A percentile compares a stretch with the other conserved stretches of the same genome.
Conservation (phyloP, 2,113 vertebrate species). For the Melanerpes aurifrons region DNA sequence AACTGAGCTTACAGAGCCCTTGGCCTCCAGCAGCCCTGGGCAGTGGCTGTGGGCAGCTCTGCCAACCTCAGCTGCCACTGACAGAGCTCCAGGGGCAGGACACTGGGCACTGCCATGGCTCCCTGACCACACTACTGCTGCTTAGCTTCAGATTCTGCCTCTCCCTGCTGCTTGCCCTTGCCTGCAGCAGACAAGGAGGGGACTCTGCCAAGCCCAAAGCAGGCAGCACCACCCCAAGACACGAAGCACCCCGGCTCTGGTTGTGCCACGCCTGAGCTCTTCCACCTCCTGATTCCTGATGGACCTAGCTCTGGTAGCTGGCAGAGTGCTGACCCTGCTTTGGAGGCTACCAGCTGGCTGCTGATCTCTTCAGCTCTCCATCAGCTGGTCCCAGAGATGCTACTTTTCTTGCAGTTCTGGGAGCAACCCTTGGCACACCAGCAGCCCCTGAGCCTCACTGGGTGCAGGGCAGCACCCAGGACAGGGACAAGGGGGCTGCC, state of each 20-base stretch:
- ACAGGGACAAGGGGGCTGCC: accelerated
- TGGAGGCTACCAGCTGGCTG: not conserved
- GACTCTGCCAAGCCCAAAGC: not conserved
- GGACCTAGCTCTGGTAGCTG: not conserved
- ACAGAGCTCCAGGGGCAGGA: not conserved
- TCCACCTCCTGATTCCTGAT: not conserved
- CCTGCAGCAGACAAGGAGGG: not conserved
- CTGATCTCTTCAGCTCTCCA: not conserved
- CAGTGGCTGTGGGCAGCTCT: not conserved
- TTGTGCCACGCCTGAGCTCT: not conserved
- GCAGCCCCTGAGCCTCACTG: accelerated
- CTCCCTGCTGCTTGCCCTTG: not conserved
- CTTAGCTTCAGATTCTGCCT: not conserved
- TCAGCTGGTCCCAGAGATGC: not conserved
- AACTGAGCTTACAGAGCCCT: not conserved
- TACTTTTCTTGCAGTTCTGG: not conserved
- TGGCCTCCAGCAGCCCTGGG: not conserved
- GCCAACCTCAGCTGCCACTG: not conserved
- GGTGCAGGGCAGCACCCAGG: not conserved
- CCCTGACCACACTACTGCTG: not conserved
- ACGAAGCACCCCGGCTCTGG: not conserved
- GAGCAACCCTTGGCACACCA: not conserved
- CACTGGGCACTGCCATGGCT: not conserved
- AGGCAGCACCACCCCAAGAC: not conserved
- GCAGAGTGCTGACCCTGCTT: not conserved